Base-by-base conservation (phyloP, 2,113 vertebrate species). In the Lanius collurio region DNA sequence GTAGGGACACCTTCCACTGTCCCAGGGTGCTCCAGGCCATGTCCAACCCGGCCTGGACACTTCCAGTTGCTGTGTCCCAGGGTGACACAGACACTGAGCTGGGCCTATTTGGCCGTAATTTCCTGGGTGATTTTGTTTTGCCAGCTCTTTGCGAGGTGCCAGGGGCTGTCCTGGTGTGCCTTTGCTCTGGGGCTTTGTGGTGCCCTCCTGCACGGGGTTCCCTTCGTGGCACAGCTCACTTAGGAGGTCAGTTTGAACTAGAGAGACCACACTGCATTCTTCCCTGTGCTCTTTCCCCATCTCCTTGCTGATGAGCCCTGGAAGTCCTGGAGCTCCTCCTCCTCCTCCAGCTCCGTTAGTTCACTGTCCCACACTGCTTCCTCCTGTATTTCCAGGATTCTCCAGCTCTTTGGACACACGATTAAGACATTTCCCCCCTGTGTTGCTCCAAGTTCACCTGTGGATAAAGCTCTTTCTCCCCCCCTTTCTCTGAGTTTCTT, bases 131-230 rank as follows among this genome's bases (percentile, higher is more conserved):
- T 16, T 74, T 37, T 37, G 1, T 39, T 75, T 53, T 39, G 5
- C 24, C 56, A 68, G 14, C 35, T 64, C 27, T 75, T 53, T 63
- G 24, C 35, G 52, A 50, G 46, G 26, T 69, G 41, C 57, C 37
- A 9, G 44, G 47, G 5, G 7, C 9, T 74, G 50, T 65, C 35
- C 31, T 42, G 46, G 7, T 3, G 1, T 11, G 12, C 63, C 30
- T 22, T 41, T 44, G n/a, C 26, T 74, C 65, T 83, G 35, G 20
- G 39, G 85, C 27, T 33, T 15, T 9, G 9, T 65, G 76, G 28
- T n/a, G 7, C 55, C 35, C 21, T 0, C 39, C 53, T 47, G 15
- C 20, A 2, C 0, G 2, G 53, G 15, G 7, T 8, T 41, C 19
- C 19, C 18, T 26, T 21, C 63, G 9, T 9, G 19, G 55, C 64